A percentile compares a stretch with the other conserved stretches of the same genome.
phyloP scores from a whole-genome alignment of 2,113 vertebrate genomes.

The Pongo abelii region DNA sequence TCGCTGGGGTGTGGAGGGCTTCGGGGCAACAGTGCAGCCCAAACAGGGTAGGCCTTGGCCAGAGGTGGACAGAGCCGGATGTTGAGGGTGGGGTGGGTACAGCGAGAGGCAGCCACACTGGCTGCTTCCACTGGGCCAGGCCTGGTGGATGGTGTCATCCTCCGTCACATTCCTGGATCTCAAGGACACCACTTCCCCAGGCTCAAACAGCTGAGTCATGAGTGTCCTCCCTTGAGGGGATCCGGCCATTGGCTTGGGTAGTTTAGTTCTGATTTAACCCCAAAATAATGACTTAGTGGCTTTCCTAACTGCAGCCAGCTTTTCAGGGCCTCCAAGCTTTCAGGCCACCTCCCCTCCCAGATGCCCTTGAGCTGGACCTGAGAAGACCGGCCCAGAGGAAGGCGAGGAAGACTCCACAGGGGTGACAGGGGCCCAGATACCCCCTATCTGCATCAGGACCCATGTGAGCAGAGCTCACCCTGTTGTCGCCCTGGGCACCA shows the following conservation, averaged over 20 bases:
- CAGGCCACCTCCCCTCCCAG: rapidly evolving
- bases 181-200: not conserved
- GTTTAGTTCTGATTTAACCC: not conserved
- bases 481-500: rapidly evolving
- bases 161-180: not conserved
- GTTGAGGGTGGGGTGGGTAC: not conserved
- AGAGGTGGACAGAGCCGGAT: not conserved
- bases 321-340: not conserved
- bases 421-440: not conserved
- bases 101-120: rapidly evolving
- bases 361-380: rapidly evolving
- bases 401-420: not conserved
- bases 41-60: not conserved
- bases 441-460: not conserved
- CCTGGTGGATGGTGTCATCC: rapidly evolving
- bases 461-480: not conserved
- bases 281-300: not conserved
- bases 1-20: not conserved
- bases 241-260: not conserved
- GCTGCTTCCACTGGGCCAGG: rapidly evolving
- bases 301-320: not conserved
- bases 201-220: rapidly evolving
- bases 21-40: not conserved
- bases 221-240: not conserved
- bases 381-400: not conserved